Evolutionary conservation across 2,888 invertebrate species (phyloP), one percentile per base, ranked within the genome.

Genomic region (Hybos culiciformis): DNA sequence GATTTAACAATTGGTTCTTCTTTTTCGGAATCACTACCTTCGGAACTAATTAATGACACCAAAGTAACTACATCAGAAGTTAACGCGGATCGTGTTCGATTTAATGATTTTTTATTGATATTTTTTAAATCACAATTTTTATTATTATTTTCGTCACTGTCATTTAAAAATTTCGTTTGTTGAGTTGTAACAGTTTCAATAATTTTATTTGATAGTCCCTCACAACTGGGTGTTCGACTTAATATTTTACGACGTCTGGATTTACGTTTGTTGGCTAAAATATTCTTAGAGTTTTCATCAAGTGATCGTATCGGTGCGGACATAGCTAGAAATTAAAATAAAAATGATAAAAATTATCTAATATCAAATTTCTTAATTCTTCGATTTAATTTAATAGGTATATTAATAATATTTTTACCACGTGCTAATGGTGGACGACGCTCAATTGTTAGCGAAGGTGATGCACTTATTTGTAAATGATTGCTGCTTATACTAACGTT

Each of bases 1-100:
- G 23, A 5, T 29, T 12, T 34, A 11, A 23, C n/a, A 18, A 26
- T 19, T 7, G 18, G 5, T 23, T 56, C 56, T 44, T 69, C 69
- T 11, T 70, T 70, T 51, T 78, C 78, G 17, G 70, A 71, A 44
- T 79, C 79, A 54, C 78, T 78, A 31, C 73, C 76, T 15, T 74
- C 73, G 1, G 79, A 77, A 54, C 78, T 78, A 4, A 79, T 67
- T 36, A 80, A 60, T 0, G 79, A 79, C 0, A 80, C 78, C 70
- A 80, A 73, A 0, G 80, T 80, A 2, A 78, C 71, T 26, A 80
- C 67, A 54, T 67, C 67, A 6, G 62, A 56, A 0, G 58, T 60
- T 36, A 61, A 53, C 3, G 58, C 55, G 14, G 65, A 63, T 42
- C 60, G 56, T 1, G 62, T 51, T 17, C 64, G 57, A 57, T 50